Evolutionary conservation across 2,888 invertebrate species (phyloP).

Genomic region (Perithous albicinctus): DNA sequence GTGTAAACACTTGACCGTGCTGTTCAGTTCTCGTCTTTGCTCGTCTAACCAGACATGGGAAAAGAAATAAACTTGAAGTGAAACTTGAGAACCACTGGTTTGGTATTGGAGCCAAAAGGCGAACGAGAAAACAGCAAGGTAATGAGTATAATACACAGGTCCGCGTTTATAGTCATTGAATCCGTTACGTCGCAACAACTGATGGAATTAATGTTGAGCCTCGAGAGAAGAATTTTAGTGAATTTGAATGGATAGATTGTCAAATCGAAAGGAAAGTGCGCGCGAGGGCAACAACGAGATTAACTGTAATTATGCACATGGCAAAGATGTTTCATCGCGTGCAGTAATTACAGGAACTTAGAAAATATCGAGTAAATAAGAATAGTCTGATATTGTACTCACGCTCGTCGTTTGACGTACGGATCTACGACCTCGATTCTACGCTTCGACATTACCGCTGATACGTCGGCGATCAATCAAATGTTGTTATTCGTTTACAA

Average conservation of each 20-base stretch:
- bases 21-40: no score
- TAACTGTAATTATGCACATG: conserved; percentile 73
- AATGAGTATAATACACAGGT: conserved; percentile 3
- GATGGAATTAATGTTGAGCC: not conserved
- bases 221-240: not conserved
- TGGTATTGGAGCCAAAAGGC: conserved; percentile 53
- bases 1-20: no score
- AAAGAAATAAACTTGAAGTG: not conserved
- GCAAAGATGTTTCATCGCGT: conserved; percentile 54
- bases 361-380: conserved; percentile 32
- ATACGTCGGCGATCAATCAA: conserved; percentile 27
- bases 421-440: conserved; percentile 95
- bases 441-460: conserved; percentile 90
- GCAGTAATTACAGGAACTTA: conserved; percentile 37
- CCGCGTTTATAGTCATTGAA: conserved; percentile 20
- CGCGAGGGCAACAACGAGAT: conserved; percentile 60
- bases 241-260: conserved; percentile 4
- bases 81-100: conserved; percentile 70
- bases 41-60: no score
- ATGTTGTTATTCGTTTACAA: conserved; percentile 71
- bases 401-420: conserved; percentile 92
- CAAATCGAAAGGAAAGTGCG: conserved; percentile 28
- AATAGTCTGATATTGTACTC: conserved; percentile 79
- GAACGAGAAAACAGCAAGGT: conserved; percentile 62
- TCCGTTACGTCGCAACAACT: not conserved